A percentile compares a stretch with the other conserved stretches of the same genome.
Conservation (phyloP, 2,113 vertebrate genomes). For the Leptodactylus fuscus region DNA sequence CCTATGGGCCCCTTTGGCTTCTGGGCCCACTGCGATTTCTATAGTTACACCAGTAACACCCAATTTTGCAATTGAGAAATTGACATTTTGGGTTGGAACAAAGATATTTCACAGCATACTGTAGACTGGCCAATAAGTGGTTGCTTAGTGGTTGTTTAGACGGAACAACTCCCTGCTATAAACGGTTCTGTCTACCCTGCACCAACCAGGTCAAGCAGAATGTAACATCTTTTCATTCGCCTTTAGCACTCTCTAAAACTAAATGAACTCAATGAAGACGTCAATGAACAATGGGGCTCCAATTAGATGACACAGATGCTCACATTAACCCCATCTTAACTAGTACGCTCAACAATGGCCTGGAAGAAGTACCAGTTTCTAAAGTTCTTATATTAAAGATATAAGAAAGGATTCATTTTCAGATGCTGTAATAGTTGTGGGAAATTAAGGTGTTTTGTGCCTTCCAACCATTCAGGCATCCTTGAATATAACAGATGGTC, state of each 20-base stretch:
- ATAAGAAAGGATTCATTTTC: neutral
- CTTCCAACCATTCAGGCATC: constrained; percentile 25
- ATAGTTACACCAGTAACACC: no score
- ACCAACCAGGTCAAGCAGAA: constrained; percentile 40
- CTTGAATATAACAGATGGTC: constrained; percentile 42
- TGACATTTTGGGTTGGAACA: no score
- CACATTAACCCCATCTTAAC: constrained; percentile 9
- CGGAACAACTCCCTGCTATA: neutral
- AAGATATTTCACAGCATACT: no score
- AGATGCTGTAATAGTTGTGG: neutral
- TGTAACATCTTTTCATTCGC: constrained; percentile 16
- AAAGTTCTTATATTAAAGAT: no score
- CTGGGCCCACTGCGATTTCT: no score
- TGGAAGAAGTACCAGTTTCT: no score
- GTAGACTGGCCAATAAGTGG: no score
- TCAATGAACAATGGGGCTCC: constrained; percentile 1
- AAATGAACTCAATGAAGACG: constrained; percentile 25
- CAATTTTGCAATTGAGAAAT: no score
- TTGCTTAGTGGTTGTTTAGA: no score
- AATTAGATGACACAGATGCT: constrained; percentile 31
- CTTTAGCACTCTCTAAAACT: neutral
- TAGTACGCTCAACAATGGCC: neutral
- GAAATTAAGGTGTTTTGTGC: neutral
- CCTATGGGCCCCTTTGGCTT: no score
- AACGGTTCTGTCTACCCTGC: neutral